Evolutionary conservation across 2,888 invertebrate species (phyloP).

Genomic region (Lochmaea crataegi): DNA sequence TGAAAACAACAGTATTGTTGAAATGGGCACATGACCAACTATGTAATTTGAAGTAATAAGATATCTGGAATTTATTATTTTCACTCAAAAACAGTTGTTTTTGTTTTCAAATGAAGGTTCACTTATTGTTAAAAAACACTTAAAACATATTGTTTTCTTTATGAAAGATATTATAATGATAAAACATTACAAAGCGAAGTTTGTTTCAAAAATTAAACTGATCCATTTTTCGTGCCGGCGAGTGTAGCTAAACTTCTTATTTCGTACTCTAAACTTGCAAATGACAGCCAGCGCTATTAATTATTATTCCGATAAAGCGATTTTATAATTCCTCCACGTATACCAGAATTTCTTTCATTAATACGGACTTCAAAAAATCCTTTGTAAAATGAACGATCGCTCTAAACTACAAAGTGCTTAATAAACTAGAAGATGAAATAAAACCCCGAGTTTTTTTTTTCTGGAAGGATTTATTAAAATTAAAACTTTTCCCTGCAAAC

Average conservation of each 20-base stretch:
- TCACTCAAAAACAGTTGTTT: too few relatives aligned
- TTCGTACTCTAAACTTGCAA: not conserved
- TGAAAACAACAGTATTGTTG: too few relatives aligned
- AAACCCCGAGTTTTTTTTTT: conserved; percentile 17
- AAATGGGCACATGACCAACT: too few relatives aligned
- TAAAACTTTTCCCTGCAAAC: conserved; percentile 26
- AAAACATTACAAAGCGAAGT: too few relatives aligned
- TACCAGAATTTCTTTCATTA: not conserved
- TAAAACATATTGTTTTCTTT: too few relatives aligned
- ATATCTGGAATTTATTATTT: too few relatives aligned
- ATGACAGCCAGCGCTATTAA: not conserved
- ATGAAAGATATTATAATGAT: too few relatives aligned
- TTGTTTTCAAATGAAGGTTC: too few relatives aligned
- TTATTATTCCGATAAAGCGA: not conserved
- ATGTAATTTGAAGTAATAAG: too few relatives aligned
- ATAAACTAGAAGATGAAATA: conserved; percentile 14
- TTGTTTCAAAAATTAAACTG: too few relatives aligned
- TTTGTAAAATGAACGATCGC: not conserved
- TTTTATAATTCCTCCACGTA: not conserved
- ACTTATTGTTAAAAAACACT: too few relatives aligned
- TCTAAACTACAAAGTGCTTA: conserved; percentile 15
- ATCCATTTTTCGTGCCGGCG: not conserved
- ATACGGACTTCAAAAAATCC: not conserved
- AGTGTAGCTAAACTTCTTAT: not conserved
- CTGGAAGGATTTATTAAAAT: conserved; percentile 17